These are phyloP conservation scores for Actinemys pallida DNA, from an alignment of 2,113 vertebrate species.

Conservation along the genomic window DNA sequence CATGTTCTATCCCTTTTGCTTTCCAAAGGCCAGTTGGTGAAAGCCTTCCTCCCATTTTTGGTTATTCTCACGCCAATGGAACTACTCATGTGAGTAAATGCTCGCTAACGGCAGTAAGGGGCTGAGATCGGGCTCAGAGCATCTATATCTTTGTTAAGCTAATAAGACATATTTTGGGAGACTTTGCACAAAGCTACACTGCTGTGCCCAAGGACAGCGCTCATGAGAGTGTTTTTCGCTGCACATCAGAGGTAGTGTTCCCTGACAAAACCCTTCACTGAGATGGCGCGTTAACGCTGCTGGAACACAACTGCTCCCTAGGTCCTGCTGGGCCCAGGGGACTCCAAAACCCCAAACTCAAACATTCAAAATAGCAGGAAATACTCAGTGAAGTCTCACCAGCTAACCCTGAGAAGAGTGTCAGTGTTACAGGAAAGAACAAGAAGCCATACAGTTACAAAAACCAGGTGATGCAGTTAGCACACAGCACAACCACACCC, in stretches of 20 bases:
- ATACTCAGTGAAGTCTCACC: not conserved
- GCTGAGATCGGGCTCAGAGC: not conserved
- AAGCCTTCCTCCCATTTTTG: not conserved
- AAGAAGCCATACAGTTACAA: not conserved
- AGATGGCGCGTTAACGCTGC: too few relatives aligned
- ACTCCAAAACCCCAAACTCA: not conserved
- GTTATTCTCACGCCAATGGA: not conserved
- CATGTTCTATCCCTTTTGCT: conserved; percentile 37
- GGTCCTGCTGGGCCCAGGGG: not conserved
- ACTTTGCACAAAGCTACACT: not conserved
- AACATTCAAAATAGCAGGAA: not conserved
- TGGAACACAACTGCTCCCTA: not conserved
- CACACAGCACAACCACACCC: fast-evolving
- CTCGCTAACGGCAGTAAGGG: not conserved
- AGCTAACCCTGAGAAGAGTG: not conserved
- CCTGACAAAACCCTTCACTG: not conserved
- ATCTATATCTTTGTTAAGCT: not conserved
- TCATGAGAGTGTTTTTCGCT: not conserved
- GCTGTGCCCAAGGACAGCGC: not conserved
- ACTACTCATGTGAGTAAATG: not conserved
- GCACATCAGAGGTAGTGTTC: not conserved
- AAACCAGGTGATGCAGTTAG: not conserved
- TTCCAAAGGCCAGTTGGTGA: conserved; percentile 15
- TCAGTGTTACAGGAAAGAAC: not conserved
- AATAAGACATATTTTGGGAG: not conserved